These are phyloP conservation scores for Pogonognathellus flavescens DNA, from an alignment of 1,140 invertebrate species.

Conservation along the genomic window DNA sequence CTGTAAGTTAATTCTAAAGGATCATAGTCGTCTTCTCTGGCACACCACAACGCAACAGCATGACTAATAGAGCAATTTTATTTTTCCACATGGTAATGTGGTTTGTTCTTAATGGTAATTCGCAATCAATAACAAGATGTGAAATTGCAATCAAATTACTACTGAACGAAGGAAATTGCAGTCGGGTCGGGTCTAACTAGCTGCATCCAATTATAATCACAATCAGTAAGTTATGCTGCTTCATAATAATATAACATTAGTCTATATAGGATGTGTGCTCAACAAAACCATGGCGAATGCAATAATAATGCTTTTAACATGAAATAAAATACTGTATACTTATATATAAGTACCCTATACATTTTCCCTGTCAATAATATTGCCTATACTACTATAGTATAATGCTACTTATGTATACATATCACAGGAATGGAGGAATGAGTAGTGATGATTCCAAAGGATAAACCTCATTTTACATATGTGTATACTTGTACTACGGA, in stretches of 20 bases:
- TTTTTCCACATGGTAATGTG: constrained; percentile 45
- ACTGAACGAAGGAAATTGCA: constrained; percentile 37
- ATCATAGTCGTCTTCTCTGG: not conserved
- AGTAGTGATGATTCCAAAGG: too few relatives aligned
- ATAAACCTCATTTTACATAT: too few relatives aligned
- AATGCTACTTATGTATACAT: too few relatives aligned
- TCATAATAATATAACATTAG: not conserved
- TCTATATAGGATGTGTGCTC: too few relatives aligned
- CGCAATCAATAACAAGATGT: constrained; percentile 48
- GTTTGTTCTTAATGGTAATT: constrained; percentile 49
- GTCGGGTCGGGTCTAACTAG: constrained; percentile 42
- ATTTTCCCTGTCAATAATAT: too few relatives aligned
- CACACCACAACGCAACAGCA: not conserved
- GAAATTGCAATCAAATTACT: constrained; percentile 50
- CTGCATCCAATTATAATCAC: constrained; percentile 40
- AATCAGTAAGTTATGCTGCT: constrained; percentile 33
- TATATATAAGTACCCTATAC: too few relatives aligned
- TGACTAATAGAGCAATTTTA: constrained; percentile 47
- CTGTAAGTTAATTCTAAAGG: not conserved
- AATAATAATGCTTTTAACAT: too few relatives aligned
- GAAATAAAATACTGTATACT: too few relatives aligned
- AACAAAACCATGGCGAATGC: too few relatives aligned
- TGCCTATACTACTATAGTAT: too few relatives aligned
- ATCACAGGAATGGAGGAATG: too few relatives aligned
- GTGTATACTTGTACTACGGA: too few relatives aligned